Evolutionary conservation across 1,140 invertebrate species (phyloP), one percentile per base, ranked within the genome.

Genomic region (Drosophila takahashii): DNA sequence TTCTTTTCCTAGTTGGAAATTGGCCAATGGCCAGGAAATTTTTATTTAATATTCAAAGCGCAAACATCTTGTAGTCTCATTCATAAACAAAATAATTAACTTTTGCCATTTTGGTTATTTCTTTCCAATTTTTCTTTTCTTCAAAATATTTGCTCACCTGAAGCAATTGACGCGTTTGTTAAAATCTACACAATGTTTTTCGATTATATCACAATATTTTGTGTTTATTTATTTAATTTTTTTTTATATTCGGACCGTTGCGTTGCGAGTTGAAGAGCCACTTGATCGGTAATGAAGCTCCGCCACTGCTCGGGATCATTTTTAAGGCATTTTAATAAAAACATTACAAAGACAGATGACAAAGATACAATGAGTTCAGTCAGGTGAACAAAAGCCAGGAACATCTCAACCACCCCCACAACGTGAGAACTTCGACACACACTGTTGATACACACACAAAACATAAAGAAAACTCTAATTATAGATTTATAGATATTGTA

Each of bases 401-500:
- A 56, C 76, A 66, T 8, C 15, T 37, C 37, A 69, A 54, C 48
- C 66, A 39, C 41, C 53, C 53, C 51, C 29, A 54, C 18, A 50
- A 54, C 36, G 62, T 67, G 74, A 36, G 62, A 62, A 66, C 36
- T 52, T 59, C 29, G 27, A 44, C 65, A 34, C 54, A 81, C 51
- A 53, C 47, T 42, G 42, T 54, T 47, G 62, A 65, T 50, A 48
- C 44, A 54, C 56, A 62, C 16, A 61, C 37, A 50, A 62, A 65
- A 67, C 53, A 75, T 58, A 66, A 34, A 67, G 34, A 26, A 41
- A 56, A 48, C 77, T 85, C 72, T 77, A 85, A 84, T 84, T 84
- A 85, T 85, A 85, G 80, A 84, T 77, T 67, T 76, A 73, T 77
- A 85, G 81, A 85, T 85, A 85, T 81, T 80, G 72, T 85, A 85